These are phyloP conservation scores for Bubo blakistoni DNA, from an alignment of 2,113 vertebrate genomes.

Conservation along the genomic window DNA sequence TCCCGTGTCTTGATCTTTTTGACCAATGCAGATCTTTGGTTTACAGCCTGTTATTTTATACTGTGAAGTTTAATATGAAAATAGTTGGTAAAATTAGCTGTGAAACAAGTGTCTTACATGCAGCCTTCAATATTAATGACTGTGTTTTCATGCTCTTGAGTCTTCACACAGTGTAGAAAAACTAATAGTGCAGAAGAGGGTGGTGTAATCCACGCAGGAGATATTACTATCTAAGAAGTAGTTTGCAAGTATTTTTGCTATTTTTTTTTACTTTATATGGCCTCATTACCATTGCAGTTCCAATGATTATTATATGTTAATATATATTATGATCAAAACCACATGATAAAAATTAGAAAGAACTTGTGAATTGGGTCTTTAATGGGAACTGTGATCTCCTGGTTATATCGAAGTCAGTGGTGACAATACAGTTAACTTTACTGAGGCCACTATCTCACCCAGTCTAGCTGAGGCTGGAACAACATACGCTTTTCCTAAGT, in stretches of 20 bases:
- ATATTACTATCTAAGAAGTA: not conserved
- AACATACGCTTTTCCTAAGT: not conserved
- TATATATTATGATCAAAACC: not conserved
- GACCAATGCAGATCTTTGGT: not conserved
- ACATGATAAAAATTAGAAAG: not conserved
- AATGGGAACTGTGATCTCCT: not conserved
- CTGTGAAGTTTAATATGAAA: not conserved
- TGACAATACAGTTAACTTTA: not conserved
- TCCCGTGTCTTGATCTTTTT: not conserved
- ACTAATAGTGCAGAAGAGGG: not conserved
- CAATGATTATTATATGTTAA: not conserved
- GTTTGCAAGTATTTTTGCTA: not conserved
- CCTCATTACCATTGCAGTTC: not conserved
- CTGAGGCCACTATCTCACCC: not conserved
- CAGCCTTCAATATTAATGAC: not conserved
- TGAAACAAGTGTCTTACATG: not conserved
- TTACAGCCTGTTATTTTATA: not conserved
- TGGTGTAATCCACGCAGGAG: not conserved
- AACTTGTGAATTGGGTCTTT: not conserved
- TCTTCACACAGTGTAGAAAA: not conserved
- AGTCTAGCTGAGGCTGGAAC: not conserved
- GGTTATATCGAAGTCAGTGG: not conserved
- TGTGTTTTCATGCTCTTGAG: not conserved
- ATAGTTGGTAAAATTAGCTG: not conserved
- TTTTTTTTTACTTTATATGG: not conserved